Evolutionary conservation across 2,888 invertebrate genomes (phyloP).

Genomic region (Ditula angustiorana): DNA sequence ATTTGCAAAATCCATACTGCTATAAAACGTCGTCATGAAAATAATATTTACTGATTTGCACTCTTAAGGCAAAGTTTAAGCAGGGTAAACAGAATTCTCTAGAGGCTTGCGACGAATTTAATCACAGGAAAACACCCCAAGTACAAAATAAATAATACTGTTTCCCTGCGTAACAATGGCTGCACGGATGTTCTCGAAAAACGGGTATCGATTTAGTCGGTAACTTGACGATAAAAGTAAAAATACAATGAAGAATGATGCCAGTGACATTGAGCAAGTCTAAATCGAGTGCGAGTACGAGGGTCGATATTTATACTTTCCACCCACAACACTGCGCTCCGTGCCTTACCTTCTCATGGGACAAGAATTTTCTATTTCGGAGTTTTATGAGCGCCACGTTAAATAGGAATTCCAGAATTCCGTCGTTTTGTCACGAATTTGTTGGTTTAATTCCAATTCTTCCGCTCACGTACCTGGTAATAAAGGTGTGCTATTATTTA

Average conservation of each 20-base stretch:
- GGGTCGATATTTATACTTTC: slow-evolving; percentile 78
- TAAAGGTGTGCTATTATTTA: no score
- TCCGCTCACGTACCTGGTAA: neutral
- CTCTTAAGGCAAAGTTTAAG: slow-evolving; percentile 3
- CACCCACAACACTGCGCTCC: slow-evolving; percentile 62
- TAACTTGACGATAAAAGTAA: slow-evolving; percentile 43
- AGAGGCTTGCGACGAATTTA: slow-evolving; percentile 9
- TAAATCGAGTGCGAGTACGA: slow-evolving; percentile 61
- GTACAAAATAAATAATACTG: slow-evolving; percentile 26
- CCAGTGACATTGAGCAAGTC: slow-evolving; percentile 75
- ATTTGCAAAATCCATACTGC: no score
- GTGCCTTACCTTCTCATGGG: slow-evolving; percentile 61
- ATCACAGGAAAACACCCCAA: slow-evolving; percentile 17
- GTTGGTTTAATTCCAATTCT: slow-evolving; percentile 2
- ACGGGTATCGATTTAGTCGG: slow-evolving; percentile 5
- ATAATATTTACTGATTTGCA: neutral
- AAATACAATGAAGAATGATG: slow-evolving; percentile 62
- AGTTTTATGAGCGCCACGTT: slow-evolving; percentile 56
- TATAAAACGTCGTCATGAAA: neutral
- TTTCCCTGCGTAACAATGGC: slow-evolving; percentile 16
- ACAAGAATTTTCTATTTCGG: slow-evolving; percentile 72
- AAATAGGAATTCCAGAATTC: slow-evolving; percentile 51
- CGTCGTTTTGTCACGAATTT: slow-evolving; percentile 25
- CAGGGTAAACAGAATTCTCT: slow-evolving; percentile 11
- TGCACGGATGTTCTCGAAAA: slow-evolving; percentile 8